These are phyloP conservation scores for Aphidoletes aphidimyza DNA, from an alignment of 2,888 invertebrate genomes.

Conservation along the genomic window DNA sequence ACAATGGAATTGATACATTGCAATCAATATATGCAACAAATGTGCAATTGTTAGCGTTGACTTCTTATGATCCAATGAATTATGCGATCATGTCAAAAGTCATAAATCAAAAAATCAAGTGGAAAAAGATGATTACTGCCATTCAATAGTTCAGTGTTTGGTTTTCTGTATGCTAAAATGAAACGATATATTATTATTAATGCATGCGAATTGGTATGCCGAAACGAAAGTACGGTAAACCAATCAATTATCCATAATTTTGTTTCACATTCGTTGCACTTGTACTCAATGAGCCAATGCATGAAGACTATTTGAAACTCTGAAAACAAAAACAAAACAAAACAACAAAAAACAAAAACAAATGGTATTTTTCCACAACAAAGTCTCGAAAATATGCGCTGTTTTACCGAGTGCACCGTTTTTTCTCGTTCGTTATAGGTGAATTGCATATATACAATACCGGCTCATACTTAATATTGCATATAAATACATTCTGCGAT, in stretches of 20 bases:
- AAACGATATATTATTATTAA: not conserved
- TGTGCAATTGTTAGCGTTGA: not conserved
- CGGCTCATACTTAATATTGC: not conserved
- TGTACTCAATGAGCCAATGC: not conserved
- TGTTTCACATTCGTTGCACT: not conserved
- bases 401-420: too few relatives aligned
- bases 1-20: not conserved
- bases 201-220: not conserved
- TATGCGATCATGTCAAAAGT: conserved; percentile 17
- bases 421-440: too few relatives aligned
- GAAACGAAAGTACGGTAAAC: not conserved
- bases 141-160: not conserved
- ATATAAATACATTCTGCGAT: not conserved
- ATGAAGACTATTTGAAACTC: too few relatives aligned
- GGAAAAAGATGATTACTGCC: not conserved
- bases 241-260: conserved; percentile 45
- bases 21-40: not conserved
- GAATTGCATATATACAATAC: not conserved
- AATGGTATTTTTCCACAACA: conserved; percentile 37
- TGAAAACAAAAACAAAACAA: not conserved
- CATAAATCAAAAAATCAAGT: not conserved
- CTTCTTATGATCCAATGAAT: not conserved
- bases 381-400: not conserved
- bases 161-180: not conserved
- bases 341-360: not conserved